Percentiles rank a stretch among this genome's conserved stretches.
These are phyloP conservation scores for Atherinosoma microstoma DNA, from an alignment of 2,797 vertebrate species.

Conservation along the genomic window DNA sequence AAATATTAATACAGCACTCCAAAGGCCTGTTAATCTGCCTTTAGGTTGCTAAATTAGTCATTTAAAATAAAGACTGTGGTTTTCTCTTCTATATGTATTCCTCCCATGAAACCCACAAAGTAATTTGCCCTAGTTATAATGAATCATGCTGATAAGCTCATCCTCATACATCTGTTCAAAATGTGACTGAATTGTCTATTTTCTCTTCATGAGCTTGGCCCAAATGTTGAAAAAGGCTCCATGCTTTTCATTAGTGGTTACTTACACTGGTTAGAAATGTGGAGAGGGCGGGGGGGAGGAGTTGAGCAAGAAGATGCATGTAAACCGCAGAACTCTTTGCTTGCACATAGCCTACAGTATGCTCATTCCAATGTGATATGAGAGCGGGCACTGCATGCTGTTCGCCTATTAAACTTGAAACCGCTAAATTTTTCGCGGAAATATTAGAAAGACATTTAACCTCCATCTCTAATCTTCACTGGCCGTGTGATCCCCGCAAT, in stretches of 20 bases:
- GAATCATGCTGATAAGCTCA: constrained; percentile 1
- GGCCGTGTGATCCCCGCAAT: constrained; percentile 52
- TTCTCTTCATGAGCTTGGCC: constrained; percentile 13
- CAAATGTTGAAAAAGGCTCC: constrained; percentile 35
- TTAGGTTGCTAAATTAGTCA: not conserved
- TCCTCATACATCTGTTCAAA: constrained; percentile 36
- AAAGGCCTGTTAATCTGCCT: constrained; percentile 1
- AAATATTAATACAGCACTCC: constrained; percentile 5
- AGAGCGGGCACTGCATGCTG: constrained; percentile 46
- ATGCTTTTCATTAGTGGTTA: constrained; percentile 59
- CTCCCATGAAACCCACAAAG: not conserved
- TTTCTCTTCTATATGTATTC: not conserved
- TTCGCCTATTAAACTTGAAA: constrained; percentile 41
- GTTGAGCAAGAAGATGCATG: constrained; percentile 38
- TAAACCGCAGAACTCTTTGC: constrained; percentile 43
- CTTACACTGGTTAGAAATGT: constrained; percentile 50
- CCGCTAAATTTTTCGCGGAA: constrained; percentile 62
- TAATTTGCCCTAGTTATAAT: not conserved
- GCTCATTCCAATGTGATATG: constrained; percentile 52
- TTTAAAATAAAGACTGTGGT: not conserved
- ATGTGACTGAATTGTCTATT: constrained; percentile 13
- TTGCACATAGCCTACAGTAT: constrained; percentile 14
- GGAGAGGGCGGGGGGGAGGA: constrained; percentile 29
- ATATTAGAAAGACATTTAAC: constrained; percentile 56
- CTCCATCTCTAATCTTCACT: constrained; percentile 68